A percentile compares a stretch with the other conserved stretches of the same genome.
These are phyloP conservation scores for Porites rus DNA, from an alignment of 92 coral and sea anemone genomes.

Conservation along the genomic window DNA sequence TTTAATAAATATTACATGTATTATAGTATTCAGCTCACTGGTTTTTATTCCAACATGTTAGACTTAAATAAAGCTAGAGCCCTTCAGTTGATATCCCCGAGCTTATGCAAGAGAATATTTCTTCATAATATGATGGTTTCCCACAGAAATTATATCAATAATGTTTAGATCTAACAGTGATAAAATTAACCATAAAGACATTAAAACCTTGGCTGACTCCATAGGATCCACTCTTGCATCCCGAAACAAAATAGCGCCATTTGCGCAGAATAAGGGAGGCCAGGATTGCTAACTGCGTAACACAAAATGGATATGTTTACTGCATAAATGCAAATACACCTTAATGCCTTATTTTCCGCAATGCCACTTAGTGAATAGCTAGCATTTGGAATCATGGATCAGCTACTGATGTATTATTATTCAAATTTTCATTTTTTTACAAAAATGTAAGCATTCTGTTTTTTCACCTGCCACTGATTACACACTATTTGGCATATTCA, in stretches of 20 bases:
- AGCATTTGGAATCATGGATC: neutral
- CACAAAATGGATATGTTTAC: neutral
- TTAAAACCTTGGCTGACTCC: conserved; percentile 32
- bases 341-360: neutral
- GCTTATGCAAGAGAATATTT: neutral
- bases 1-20: too few species aligned
- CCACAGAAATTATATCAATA: conserved; percentile 26
- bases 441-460: conserved; percentile 14
- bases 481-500: conserved; percentile 17
- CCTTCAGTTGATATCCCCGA: neutral
- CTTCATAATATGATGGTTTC: neutral
- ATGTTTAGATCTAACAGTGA: neutral
- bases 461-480: conserved; percentile 31
- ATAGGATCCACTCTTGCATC: conserved; percentile 53
- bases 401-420: conserved; percentile 34
- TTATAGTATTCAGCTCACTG: too few species aligned
- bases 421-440: conserved; percentile 42
- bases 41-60: neutral
- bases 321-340: too few species aligned
- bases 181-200: conserved; percentile 7
- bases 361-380: conserved; percentile 29
- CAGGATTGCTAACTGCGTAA: neutral
- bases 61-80: neutral
- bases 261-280: conserved; percentile 5
- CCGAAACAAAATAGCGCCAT: conserved; percentile 35